Base-by-base conservation (phyloP, 2,113 vertebrate species). In the Megaleporinus macrocephalus region DNA sequence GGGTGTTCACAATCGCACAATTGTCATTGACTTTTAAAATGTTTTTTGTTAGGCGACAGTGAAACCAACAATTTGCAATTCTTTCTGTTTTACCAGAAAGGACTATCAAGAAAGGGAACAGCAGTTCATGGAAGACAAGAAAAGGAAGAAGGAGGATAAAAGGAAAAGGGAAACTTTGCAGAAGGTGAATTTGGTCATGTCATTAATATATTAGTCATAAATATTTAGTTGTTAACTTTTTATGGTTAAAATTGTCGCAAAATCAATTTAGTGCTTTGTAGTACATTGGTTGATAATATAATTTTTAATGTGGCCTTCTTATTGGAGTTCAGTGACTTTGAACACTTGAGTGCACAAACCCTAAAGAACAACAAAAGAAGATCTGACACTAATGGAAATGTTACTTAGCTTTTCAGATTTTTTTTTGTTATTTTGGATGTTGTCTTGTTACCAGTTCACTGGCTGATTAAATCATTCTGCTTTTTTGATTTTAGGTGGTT, bases 121-220 rank as follows among this genome's bases (percentile, higher is more conserved):
- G 97, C 97, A 98, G 97, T 99, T 99, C 97, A 99, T 99, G 98
- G 98, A 99, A 98, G 98, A 99, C 97, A 99, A 99, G 97, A 99
- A 98, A 99, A 98, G 97, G 96, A 99, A 99, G 94, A 99, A 99
- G 93, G 97, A 99, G 92, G 97, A 99, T 91, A 99, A 98, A 96
- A 97, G 97, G 94, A 99, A 99, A 96, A 98, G 97, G 93, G 98
- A 99, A 94, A 95, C 96, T 94, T 95, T 96, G 94, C 98, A 98
- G 96, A 99, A 99, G 98, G 98, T 99, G 85, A 70, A 86, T 70
- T 73, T 27, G n/a, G 74, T 70, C 2, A 55, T 18, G 44, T 14
- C 44, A 14, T 47, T 1, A 14, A 47, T 10, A 47, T 47, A 47
- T 12, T 47, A 14, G 13, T 47, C 44, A 47, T 47, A 4, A 2